A percentile compares a stretch with the other conserved stretches of the same genome.
These are phyloP conservation scores for Lates calcarifer DNA, from an alignment of 2,113 vertebrate species.

Conservation along the genomic window DNA sequence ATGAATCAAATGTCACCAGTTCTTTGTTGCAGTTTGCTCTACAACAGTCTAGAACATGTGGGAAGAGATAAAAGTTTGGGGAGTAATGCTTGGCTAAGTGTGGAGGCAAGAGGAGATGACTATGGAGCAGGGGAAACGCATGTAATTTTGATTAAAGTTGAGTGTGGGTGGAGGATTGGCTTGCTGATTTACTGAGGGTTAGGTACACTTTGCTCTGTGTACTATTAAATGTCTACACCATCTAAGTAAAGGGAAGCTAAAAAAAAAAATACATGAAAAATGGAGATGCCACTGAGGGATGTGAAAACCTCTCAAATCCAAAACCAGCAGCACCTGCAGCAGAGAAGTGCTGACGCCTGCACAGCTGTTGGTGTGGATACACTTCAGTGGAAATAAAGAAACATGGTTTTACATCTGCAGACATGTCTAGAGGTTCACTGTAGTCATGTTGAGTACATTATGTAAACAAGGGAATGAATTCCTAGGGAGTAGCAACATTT, in stretches of 20 bases:
- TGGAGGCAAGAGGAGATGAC: neutral
- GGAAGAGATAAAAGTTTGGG: neutral
- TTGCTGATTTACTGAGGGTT: conserved; percentile 22
- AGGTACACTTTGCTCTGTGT: conserved; percentile 17
- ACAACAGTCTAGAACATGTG: neutral
- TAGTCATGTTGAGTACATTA: conserved; percentile 33
- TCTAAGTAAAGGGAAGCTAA: conserved; percentile 48
- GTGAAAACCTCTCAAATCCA: conserved; percentile 26
- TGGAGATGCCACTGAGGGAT: conserved; percentile 25
- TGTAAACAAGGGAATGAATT: conserved; percentile 32
- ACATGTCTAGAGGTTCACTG: conserved; percentile 23
- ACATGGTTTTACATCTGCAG: conserved; percentile 34
- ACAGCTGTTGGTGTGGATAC: conserved; percentile 36
- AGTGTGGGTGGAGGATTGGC: conserved; percentile 8
- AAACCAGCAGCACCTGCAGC: conserved; percentile 48
- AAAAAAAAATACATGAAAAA: conserved; percentile 56
- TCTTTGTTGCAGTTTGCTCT: neutral
- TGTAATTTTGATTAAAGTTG: conserved; percentile 9
- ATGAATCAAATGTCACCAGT: neutral
- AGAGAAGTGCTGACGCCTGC: conserved; percentile 55
- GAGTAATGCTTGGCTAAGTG: neutral
- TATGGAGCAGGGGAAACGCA: neutral
- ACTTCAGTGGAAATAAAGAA: conserved; percentile 28
- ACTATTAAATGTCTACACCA: conserved; percentile 39
- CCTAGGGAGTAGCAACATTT: neutral